Evolutionary conservation across 2,888 invertebrate species (phyloP), one percentile per base, ranked within the genome.

Genomic region (Sepioteuthis lessoniana): DNA sequence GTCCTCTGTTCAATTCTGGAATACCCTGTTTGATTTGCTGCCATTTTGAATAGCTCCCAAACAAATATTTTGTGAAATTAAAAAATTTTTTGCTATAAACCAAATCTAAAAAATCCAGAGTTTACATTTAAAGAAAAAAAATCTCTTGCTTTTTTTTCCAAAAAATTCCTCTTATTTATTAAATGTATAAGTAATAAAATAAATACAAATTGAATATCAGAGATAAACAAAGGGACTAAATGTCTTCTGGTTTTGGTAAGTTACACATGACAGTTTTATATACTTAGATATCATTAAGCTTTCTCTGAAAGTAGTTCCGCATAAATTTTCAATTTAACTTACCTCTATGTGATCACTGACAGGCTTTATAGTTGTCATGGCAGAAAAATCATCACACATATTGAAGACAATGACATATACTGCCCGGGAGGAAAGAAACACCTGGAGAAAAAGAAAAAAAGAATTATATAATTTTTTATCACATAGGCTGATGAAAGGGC

Each of bases 381-480:
- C 46, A 92, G 91, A 92, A 42, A 92, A 47, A 42, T 92, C 91
- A 95, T 97, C 96, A 94, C 96, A 96, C 94, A 97, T 94, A 95
- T 97, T 97, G 95, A 97, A 97, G 42, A 97, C 97, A 94, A 97
- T 96, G 42, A 97, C 95, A 94, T 97, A 97, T 46, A 97, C 96
- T 94, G 97, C 97, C 95, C 97, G 95, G 35, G 96, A 96, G 0
- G 97, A 96, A 42, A 97, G 95, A 94, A 97, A 97, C 91, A 97
- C 96, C 97, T 97, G 95, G 42, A 42, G 7, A 42, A n/a, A 95
- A 95, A 90, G n/a, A n/a, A 31, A 90, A 55, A 76, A n/a, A 35
- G 19, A 76, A 35, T 35, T 1, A 35, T n/a, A 7, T 55, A 25
- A 76, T 13, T n/a, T 35, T 76, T n/a, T 0, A 76, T 76, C 16